phyloP scores from a whole-genome alignment of 1,140 invertebrate species.

The Lanistes nyassanus region DNA sequence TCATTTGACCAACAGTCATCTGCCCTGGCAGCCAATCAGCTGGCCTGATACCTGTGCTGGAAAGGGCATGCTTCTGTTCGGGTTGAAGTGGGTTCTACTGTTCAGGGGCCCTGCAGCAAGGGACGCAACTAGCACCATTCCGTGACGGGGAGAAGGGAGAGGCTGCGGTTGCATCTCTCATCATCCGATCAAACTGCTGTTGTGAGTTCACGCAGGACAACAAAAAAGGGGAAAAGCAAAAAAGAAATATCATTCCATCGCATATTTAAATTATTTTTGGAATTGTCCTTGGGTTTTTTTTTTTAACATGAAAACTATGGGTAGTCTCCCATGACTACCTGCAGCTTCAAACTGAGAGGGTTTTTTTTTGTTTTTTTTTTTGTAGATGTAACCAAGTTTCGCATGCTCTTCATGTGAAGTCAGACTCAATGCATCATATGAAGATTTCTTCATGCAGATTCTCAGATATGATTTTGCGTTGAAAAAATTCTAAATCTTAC shows the following conservation, averaged over 20 bases:
- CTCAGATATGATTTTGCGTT: too few relatives aligned
- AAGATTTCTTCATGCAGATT: too few relatives aligned
- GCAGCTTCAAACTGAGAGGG: too few relatives aligned
- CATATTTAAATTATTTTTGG: conserved; percentile 24
- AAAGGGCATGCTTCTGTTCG: background rate
- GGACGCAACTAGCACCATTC: conserved; percentile 20
- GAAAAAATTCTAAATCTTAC: too few relatives aligned
- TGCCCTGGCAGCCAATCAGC: conserved; percentile 26
- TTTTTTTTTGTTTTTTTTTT: too few relatives aligned
- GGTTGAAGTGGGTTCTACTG: conserved; percentile 16
- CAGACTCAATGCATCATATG: too few relatives aligned
- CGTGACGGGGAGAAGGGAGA: conserved; percentile 1
- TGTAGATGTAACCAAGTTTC: too few relatives aligned
- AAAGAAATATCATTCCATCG: conserved; percentile 22
- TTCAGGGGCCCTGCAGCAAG: background rate
- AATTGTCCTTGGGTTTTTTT: conserved; percentile 11
- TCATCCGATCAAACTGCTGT: background rate
- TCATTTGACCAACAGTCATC: background rate
- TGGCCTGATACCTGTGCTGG: conserved; percentile 19
- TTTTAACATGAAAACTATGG: too few relatives aligned
- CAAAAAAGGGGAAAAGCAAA: background rate
- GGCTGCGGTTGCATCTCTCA: background rate
- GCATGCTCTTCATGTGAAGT: too few relatives aligned
- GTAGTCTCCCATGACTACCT: too few relatives aligned
- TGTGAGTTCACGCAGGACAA: background rate